Conservation (phyloP, 2,113 vertebrate species). For the Limnothrissa miodon region DNA sequence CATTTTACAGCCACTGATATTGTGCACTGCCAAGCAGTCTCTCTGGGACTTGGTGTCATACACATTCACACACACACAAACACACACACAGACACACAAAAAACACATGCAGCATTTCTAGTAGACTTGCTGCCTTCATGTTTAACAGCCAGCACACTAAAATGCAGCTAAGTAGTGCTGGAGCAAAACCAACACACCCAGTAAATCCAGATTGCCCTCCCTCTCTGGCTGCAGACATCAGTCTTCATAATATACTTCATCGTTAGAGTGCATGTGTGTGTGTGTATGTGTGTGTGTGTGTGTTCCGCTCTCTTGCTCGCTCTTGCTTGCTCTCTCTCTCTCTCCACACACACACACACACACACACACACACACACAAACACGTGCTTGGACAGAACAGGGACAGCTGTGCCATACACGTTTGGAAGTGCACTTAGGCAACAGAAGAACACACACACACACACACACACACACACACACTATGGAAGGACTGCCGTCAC, state of each 20-base stretch:
- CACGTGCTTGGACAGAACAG: background rate
- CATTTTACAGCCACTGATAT: conserved; percentile 47
- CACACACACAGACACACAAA: background rate
- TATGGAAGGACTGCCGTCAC: background rate
- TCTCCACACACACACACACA: background rate
- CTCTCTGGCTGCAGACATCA: conserved; percentile 40
- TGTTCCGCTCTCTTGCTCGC: too few relatives aligned
- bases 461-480: background rate
- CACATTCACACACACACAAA: background rate
- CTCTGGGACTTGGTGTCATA: background rate
- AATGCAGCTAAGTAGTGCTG: conserved; percentile 47
- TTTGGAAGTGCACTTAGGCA: background rate
- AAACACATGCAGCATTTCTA: conserved; percentile 24
- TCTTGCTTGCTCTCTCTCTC: background rate
- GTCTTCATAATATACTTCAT: conserved; percentile 37
- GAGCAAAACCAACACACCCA: conserved; percentile 43
- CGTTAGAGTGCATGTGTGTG: background rate
- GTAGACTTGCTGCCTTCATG: conserved; percentile 54
- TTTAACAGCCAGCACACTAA: conserved; percentile 55
- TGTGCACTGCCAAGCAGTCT: conserved; percentile 34
- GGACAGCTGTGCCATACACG: background rate
- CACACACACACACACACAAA: background rate
- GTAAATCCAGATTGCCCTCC: conserved; percentile 29
- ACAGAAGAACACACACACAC: background rate
- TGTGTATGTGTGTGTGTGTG: background rate